Evolutionary conservation across 1,140 invertebrate genomes (phyloP), one percentile per base, ranked within the genome.

Genomic region (Leptopilina clavipes): DNA sequence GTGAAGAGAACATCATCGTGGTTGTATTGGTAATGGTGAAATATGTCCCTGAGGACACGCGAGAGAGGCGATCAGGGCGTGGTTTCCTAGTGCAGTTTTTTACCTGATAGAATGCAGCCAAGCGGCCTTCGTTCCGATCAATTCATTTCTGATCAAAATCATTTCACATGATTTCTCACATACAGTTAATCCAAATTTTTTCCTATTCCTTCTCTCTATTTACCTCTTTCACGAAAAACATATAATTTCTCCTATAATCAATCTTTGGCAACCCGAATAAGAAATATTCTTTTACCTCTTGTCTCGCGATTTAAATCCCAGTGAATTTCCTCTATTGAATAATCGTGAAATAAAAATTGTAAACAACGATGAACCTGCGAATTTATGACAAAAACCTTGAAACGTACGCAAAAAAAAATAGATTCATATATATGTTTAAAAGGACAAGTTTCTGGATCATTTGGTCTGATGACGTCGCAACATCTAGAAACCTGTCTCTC

Each of bases 31-130:
- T 37, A 76, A 80, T 83, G 81, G 83, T 84, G 83, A 86, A 86
- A 84, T 40, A 40, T 85, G 85, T 87, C 82, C 83, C 86, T 83
- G 86, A 89, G 86, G 87, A 88, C 83, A 87, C 80, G 71, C 80
- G 84, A 85, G 78, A 81, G 82, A 83, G 82, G 78, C 76, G 77
- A 77, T 80, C 86, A 87, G 86, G 89, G 89, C 87, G 89, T 90
- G 89, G 89, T 89, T 89, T 89, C 84, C 85, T 88, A 89, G 82
- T 87, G 87, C 82, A 85, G 81, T 89, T 90, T 90, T 88, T 83
- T 88, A 82, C 82, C 77, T 72, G 82, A 74, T 31, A 88, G 86
- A 88, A 89, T 87, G 87, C 88, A 88, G 88, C 83, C 83, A 86
- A 88, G 76, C 84, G 88, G 78, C 89, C 89, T 90, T 90, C 89